Percentiles rank a stretch among this genome's conserved stretches.
phyloP scores from a whole-genome alignment of 2,888 invertebrate genomes.

The Drosophila silvestris region DNA sequence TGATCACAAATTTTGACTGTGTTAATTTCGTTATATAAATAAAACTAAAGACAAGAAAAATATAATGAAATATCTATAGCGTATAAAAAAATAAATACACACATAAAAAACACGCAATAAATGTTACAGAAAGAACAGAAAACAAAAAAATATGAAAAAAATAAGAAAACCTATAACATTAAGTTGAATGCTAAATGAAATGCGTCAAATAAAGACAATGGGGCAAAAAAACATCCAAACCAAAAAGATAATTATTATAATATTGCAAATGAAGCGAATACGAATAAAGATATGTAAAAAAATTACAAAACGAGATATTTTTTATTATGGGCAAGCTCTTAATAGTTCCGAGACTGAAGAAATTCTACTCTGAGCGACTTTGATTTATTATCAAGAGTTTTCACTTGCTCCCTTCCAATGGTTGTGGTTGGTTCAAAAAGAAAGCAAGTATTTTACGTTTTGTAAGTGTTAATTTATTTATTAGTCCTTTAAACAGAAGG shows the following conservation, averaged over 20 bases:
- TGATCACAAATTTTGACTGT: constrained; percentile 85
- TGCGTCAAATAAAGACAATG: constrained; percentile 53
- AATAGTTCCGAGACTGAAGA: background rate
- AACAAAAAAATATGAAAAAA: constrained; percentile 39
- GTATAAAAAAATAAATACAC: constrained; percentile 66
- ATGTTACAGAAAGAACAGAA: constrained; percentile 70
- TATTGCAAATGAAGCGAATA: constrained; percentile 80
- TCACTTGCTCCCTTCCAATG: no score
- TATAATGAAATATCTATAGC: constrained; percentile 76
- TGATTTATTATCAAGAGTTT: background rate
- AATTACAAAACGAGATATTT: constrained; percentile 18
- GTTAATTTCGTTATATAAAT: constrained; percentile 85
- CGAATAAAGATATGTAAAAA: constrained; percentile 82
- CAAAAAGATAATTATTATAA: constrained; percentile 78
- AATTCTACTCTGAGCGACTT: no score
- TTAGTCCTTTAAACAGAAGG: constrained; percentile 64
- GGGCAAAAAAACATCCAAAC: constrained; percentile 57
- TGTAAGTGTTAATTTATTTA: constrained; percentile 66
- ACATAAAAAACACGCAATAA: constrained; percentile 72
- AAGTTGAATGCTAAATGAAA: constrained; percentile 80
- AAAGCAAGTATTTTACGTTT: constrained; percentile 7
- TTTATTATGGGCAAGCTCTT: background rate
- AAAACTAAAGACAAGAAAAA: constrained; percentile 54
- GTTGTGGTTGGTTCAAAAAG: background rate
- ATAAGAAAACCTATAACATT: constrained; percentile 70